A percentile compares a stretch with the other conserved stretches of the same genome.
These are phyloP conservation scores for Macrotus californicus DNA, from an alignment of 2,113 vertebrate genomes.

Conservation along the genomic window DNA sequence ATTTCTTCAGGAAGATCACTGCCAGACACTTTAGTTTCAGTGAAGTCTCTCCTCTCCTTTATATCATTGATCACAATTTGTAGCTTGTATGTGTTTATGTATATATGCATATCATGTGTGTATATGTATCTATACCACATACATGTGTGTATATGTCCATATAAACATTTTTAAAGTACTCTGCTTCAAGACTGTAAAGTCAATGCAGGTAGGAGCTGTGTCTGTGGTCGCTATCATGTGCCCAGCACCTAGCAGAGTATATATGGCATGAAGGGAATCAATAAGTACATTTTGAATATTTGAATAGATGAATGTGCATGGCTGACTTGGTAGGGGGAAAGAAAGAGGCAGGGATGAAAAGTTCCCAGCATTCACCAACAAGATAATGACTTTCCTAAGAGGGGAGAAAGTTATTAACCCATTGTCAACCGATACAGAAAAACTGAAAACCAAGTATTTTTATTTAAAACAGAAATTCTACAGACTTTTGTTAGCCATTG, in stretches of 20 bases:
- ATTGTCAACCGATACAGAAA: background rate
- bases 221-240: background rate
- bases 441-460: constrained; percentile 6
- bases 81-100: background rate
- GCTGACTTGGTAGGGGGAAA: background rate
- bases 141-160: background rate
- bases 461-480: background rate
- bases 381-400: background rate
- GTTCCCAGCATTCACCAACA: background rate
- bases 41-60: background rate
- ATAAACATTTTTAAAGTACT: background rate
- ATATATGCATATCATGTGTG: background rate
- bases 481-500: background rate
- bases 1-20: background rate
- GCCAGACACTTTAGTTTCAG: background rate
- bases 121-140: background rate
- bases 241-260: background rate
- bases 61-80: background rate
- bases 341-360: background rate
- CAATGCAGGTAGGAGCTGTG: background rate
- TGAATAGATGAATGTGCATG: background rate
- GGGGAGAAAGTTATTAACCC: background rate
- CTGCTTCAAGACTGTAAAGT: background rate
- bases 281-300: background rate
- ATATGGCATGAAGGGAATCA: background rate